Base-by-base conservation (phyloP, 2,797 vertebrate genomes). In the Mormyrus proboscirostris region DNA sequence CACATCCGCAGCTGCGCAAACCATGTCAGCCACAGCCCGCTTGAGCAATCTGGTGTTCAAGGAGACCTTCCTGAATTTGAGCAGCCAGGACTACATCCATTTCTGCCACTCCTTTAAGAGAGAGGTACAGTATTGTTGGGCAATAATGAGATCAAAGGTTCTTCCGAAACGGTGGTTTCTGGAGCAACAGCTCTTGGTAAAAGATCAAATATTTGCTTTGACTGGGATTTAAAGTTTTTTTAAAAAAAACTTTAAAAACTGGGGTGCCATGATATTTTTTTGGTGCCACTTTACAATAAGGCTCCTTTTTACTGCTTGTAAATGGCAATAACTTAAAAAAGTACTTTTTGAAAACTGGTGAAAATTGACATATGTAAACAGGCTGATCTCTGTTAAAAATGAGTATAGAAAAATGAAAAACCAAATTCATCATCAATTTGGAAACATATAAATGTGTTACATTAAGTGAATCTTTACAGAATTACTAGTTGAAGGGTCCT, bases 31-130 rank as follows among this genome's bases (percentile, higher is more conserved):
- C 29, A 93, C 89, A 2, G 92, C 93, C 16, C 88, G 88, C 79
- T 93, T 98, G 62, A 95, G 93, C 25, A 96, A 96, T 2, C 0
- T 96, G 82, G 2, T 88, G 38, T 97, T 96, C 88, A 94, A 92
- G 0, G 87, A 89, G 0, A 93, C 93, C 59, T 93, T 97, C 84
- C 88, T 65, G 50, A 93, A 97, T 9, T 0, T 88, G 2, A 95
- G 95, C 93, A 97, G 96, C 90, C 84, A 91, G 90, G 95, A 95
- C 73, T 95, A 95, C 90, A 93, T 8, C 62, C 92, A 92, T 41
- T 96, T 98, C 89, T 93, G 92, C 0, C 62, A 49, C 6, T 93
- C 91, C 0, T 93, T 98, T 89, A 62, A 88, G 44, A 53, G 92
- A 41, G 94, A 94, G 95, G 98, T 98, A 89, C 59, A 41, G 41